Evolutionary conservation across 2,888 invertebrate genomes (phyloP).

Genomic region (Pristionchus exspectatus): DNA sequence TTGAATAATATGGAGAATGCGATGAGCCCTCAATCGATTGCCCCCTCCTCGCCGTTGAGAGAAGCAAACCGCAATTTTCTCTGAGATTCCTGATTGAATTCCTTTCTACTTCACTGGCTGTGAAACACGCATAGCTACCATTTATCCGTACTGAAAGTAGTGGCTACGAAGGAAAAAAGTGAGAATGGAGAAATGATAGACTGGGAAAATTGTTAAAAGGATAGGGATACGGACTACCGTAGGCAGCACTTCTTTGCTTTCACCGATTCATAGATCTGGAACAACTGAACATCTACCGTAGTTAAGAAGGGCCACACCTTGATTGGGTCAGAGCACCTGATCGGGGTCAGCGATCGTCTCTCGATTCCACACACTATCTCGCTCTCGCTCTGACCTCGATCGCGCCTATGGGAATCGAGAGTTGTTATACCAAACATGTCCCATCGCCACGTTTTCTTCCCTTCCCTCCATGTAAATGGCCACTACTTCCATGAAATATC

Average conservation of each 20-base stretch:
- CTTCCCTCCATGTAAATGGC: neutral
- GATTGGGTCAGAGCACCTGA: neutral
- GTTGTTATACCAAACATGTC: slow-evolving; percentile 5
- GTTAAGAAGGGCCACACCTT: neutral
- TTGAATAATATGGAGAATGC: neutral
- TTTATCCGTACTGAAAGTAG: slow-evolving; percentile 14
- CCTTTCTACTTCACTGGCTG: neutral
- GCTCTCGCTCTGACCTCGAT: neutral
- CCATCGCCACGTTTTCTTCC: neutral
- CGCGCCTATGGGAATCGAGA: neutral
- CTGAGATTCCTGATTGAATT: slow-evolving; percentile 10
- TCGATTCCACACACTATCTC: neutral
- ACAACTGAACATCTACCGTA: neutral
- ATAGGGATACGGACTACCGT: slow-evolving; percentile 36
- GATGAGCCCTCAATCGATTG: slow-evolving; percentile 26
- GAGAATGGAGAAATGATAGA: slow-evolving; percentile 5
- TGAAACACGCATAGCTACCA: slow-evolving; percentile 20
- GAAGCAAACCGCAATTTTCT: neutral
- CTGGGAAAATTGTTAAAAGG: slow-evolving; percentile 24
- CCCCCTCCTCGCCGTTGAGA: neutral
- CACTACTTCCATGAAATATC: slow-evolving; percentile 40
- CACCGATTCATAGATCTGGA: neutral
- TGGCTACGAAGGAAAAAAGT: neutral
- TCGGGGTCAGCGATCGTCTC: slow-evolving; percentile 30
- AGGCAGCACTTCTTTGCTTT: neutral